These are phyloP conservation scores for Geodia barretti DNA, from an alignment of 37 sponge, comb jelly and placozoan species.

Conservation along the genomic window DNA sequence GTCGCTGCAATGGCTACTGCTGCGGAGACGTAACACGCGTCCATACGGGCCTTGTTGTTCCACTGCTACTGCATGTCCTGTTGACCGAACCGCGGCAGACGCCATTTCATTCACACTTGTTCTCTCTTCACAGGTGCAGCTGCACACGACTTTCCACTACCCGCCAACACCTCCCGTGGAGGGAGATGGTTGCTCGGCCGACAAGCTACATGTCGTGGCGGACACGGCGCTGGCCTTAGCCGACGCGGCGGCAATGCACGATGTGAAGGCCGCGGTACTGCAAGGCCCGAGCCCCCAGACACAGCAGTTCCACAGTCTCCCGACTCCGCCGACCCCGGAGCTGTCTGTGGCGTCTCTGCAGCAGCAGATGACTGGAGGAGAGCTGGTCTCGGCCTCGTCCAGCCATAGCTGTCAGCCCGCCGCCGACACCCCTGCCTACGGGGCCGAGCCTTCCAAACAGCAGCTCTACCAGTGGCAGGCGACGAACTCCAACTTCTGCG, in stretches of 20 bases:
- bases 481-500: not conserved
- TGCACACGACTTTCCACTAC: slow-evolving; percentile 45
- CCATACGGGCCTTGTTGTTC: too few relatives aligned
- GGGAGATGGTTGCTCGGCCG: not conserved
- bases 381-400: not conserved
- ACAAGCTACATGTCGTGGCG: not conserved
- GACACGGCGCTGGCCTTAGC: not conserved
- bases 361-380: not conserved
- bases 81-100: too few relatives aligned
- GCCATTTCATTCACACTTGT: too few relatives aligned
- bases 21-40: too few relatives aligned
- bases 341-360: not conserved
- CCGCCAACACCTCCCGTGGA: slow-evolving; percentile 68
- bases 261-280: not conserved
- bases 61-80: too few relatives aligned
- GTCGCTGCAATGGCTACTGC: too few relatives aligned
- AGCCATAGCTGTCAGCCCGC: not conserved
- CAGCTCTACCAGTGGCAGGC: slow-evolving; percentile 7
- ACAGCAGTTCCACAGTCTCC: not conserved
- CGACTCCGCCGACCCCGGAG: not conserved
- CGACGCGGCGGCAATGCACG: not conserved
- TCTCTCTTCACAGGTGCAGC: not conserved
- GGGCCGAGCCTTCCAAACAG: not conserved
- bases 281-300: not conserved
- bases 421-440: not conserved